Evolutionary conservation across 2,113 vertebrate genomes (phyloP), one percentile per base, ranked within the genome.

Genomic region (Psittacula cyanocephala): DNA sequence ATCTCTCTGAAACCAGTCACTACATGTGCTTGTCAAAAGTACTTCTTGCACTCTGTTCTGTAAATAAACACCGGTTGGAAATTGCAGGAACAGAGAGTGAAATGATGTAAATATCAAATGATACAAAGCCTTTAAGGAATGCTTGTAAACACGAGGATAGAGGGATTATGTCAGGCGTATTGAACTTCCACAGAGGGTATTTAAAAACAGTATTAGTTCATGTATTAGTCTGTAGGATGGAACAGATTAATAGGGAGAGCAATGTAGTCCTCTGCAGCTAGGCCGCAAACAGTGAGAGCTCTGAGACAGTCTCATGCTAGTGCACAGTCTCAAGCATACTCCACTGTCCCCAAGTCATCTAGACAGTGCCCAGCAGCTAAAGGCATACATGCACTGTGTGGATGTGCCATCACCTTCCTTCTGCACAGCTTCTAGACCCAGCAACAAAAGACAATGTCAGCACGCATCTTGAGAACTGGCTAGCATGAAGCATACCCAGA

Each of bases 1-100:
- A 90, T 95, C 68, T 80, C 82, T 93, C 75, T 76, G 52, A 82
- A 93, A 95, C 96, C 83, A 94, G 96, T 94, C 77, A n/a, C 87
- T 95, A 93, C 94, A 92, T 88, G 89, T 55, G 82, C 85, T 87
- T 90, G 79, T 93, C 81, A 90, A 62, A 94, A 88, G 67, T 37
- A 72, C 69, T 85, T 80, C 52, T 71, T 37, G 27, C 6, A 1
- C 59, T 57, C 52, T 44, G 19, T 41, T 92, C 88, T 86, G 80
- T 60, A 88, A 88, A 93, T 60, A 90, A 90, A 83, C 35, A 44
- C 76, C 35, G 47, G 39, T 10, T 47, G 70, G 65, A 70, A 81
- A 86, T 9, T 43, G 43, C 68, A 88, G 67, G 86, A 91, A 68
- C 10, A 29, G 17, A 24, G 41, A 39, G 16, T 44, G 60, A 92